phyloP scores from a whole-genome alignment of 2,797 vertebrate genomes.

The Coracias cyanogaster region DNA sequence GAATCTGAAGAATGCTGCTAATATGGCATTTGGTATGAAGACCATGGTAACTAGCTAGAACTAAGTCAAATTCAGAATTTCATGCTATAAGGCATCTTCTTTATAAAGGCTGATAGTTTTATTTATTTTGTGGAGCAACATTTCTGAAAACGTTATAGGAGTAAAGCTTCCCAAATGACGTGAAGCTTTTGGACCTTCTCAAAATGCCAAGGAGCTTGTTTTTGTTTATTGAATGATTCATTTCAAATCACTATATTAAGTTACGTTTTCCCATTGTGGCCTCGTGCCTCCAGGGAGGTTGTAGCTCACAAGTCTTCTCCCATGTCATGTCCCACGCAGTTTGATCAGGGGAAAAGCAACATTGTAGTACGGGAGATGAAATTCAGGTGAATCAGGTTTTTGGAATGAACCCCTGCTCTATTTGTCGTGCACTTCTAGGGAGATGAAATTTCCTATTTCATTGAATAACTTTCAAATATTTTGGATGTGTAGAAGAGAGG shows the following conservation, averaged over 20 bases:
- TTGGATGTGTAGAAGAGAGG: neutral
- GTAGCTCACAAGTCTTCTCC: neutral
- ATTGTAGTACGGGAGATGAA: neutral
- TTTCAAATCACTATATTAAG: neutral
- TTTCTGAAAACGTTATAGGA: neutral
- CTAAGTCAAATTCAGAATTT: neutral
- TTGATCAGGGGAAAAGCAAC: neutral
- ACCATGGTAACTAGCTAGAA: neutral
- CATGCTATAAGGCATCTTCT: neutral
- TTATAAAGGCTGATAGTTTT: neutral
- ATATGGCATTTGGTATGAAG: neutral
- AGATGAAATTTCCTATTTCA: neutral
- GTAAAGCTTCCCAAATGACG: neutral
- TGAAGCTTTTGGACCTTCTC: neutral
- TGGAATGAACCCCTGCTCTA: neutral
- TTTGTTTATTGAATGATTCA: slow-evolving; percentile 29
- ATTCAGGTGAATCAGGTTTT: neutral
- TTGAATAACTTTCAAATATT: neutral
- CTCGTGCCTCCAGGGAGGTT: neutral
- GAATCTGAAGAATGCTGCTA: neutral
- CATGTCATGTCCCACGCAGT: neutral
- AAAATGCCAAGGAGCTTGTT: neutral
- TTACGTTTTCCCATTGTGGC: slow-evolving; percentile 37
- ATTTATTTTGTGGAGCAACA: neutral
- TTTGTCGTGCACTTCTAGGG: neutral